Percentiles rank a stretch among this genome's conserved stretches.
Evolutionary conservation across 2,113 vertebrate species (phyloP).

Genomic region (Odontophorus gujanensis): DNA sequence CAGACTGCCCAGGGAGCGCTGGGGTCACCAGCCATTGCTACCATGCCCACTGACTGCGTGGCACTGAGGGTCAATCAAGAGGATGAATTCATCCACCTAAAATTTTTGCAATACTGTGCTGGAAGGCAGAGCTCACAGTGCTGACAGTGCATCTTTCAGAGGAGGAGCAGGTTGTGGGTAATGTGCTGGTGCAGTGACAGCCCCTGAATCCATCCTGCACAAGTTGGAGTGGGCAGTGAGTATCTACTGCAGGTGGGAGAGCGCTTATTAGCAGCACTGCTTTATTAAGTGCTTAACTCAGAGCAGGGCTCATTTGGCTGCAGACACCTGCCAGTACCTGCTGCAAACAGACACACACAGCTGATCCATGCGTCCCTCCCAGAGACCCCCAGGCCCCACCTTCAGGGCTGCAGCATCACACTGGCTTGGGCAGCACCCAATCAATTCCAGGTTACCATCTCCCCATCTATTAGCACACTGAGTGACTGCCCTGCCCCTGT

Average conservation of each 20-base stretch:
- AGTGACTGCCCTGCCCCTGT: background rate
- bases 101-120: no score
- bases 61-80: no score
- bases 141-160: background rate
- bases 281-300: background rate
- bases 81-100: no score
- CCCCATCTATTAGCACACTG: background rate
- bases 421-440: background rate
- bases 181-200: rapidly evolving
- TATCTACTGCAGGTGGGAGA: background rate
- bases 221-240: background rate
- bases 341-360: background rate
- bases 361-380: background rate
- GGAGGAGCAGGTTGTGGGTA: background rate
- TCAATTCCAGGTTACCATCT: conserved; percentile 30
- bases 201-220: background rate
- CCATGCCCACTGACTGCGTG: no score
- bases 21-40: no score
- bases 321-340: background rate
- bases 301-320: background rate
- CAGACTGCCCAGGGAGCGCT: no score
- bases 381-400: background rate
- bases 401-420: background rate
- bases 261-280: background rate
- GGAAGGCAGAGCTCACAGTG: no score